Evolutionary conservation across 2,888 invertebrate genomes (phyloP), one percentile per base, ranked within the genome.

Genomic region (Melanostoma scalare): DNA sequence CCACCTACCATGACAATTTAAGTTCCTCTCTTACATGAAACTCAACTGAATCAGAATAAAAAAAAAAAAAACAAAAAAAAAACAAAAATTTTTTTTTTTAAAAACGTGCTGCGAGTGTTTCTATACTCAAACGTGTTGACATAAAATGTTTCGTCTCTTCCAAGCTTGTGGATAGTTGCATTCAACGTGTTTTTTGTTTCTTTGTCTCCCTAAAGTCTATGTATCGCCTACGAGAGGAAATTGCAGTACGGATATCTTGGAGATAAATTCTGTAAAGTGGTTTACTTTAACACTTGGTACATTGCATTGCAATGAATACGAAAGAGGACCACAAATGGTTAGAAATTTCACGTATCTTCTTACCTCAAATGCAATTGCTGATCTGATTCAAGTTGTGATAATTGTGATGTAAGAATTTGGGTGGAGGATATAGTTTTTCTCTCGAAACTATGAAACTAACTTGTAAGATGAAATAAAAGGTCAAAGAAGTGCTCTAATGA

Each of bases 1-100:
- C 84, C 79, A 84, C 71, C 79, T 84, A 84, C 84, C 75, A 71
- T 67, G 74, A 84, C 79, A 74, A 79, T 84, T 74, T 75, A 60
- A 82, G 82, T 52, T 78, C 61, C 48, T 60, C 77, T 65, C 50
- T 73, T 69, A 63, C 63, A 58, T 36, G 36, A 78, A 73, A 65
- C 38, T 61, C 0, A 40, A n/a, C 44, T 44, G 67, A 44, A 20
- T 50, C 10, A n/a, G 9, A 40, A 6, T 4, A 10, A 31, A 55
- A 9, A 31, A 56, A 40, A 40, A 38, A 31, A 50, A n/a, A 52
- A 31, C 20, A 20, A 42, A 20, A 10, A 68, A 3, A 68, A 33
- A 35, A 36, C 6, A 33, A 46, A 9, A 61, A 31, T n/a, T 31
- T 8, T 1, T 4, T 10, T 44, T 10, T 33, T 55, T 55, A 10